phyloP scores from a whole-genome alignment of 2,113 vertebrate species.

The Zingel zingel region DNA sequence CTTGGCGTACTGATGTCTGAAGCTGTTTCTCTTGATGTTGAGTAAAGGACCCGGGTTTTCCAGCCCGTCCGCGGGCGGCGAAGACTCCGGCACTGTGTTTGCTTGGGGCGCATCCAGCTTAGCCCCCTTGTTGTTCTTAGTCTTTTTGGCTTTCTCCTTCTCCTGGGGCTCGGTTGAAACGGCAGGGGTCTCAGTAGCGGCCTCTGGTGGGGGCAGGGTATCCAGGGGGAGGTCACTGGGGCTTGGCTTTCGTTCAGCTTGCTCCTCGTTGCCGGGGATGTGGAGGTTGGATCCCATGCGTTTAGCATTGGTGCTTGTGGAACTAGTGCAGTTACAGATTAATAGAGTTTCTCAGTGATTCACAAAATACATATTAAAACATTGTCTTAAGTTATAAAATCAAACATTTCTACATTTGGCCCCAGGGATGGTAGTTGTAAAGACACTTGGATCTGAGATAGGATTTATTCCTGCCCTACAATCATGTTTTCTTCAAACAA shows the following conservation, averaged over 20 bases:
- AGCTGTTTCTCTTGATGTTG: slow-evolving; percentile 77
- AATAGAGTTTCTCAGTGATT: slow-evolving; percentile 12
- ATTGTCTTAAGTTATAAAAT: neutral
- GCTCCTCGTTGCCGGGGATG: slow-evolving; percentile 70
- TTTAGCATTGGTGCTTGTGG: slow-evolving; percentile 74
- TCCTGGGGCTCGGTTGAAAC: slow-evolving; percentile 62
- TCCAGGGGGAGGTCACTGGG: slow-evolving; percentile 69
- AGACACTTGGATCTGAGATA: neutral
- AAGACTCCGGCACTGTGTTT: slow-evolving; percentile 37
- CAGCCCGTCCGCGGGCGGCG: slow-evolving; percentile 45
- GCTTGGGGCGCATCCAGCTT: slow-evolving; percentile 59
- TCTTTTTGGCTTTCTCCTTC: slow-evolving; percentile 78
- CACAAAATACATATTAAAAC: neutral
- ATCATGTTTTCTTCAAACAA: neutral
- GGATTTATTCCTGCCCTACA: neutral
- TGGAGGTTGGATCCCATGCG: slow-evolving; percentile 74
- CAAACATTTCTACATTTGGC: neutral
- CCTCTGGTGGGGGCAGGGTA: slow-evolving; percentile 64
- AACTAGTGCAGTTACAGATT: slow-evolving; percentile 52
- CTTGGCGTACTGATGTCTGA: slow-evolving; percentile 77
- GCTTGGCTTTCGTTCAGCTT: slow-evolving; percentile 74
- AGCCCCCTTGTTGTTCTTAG: slow-evolving; percentile 77
- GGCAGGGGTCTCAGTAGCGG: slow-evolving; percentile 50
- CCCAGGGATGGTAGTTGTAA: neutral
- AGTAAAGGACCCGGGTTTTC: slow-evolving; percentile 67